Evolutionary conservation across 2,888 invertebrate genomes (phyloP).

Genomic region (Drosophila sordidula): DNA sequence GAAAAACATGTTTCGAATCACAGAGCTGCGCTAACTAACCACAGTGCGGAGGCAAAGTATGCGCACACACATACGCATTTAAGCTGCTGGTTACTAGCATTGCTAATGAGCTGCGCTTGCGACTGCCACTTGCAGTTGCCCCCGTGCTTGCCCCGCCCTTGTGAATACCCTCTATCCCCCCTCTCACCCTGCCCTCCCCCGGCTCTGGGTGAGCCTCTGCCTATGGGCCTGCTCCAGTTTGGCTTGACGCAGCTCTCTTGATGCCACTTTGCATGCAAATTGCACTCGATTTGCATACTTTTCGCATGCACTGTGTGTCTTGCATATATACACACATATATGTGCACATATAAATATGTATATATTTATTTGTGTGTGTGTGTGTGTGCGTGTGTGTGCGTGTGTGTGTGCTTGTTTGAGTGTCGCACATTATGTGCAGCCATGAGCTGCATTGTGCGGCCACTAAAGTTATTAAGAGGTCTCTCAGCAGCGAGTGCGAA

Average conservation of each 20-base stretch:
- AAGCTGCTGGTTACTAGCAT: conserved; percentile 28
- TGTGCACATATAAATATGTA: background rate
- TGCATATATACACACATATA: conserved; percentile 4
- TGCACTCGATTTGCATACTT: conserved; percentile 75
- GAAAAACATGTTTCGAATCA: conserved; percentile 18
- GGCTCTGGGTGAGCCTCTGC: background rate
- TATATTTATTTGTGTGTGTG: conserved; percentile 9
- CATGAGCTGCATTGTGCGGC: conserved; percentile 43
- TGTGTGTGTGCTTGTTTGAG: conserved; percentile 17
- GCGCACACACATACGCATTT: conserved; percentile 12
- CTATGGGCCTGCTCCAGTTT: conserved; percentile 39
- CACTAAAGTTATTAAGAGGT: conserved; percentile 47
- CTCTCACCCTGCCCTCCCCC: no score
- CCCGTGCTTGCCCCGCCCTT: background rate
- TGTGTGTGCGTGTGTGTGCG: conserved; percentile 16
- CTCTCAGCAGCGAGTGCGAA: background rate
- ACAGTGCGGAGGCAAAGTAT: conserved; percentile 40
- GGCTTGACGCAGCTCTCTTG: conserved; percentile 58
- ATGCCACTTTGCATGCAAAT: conserved; percentile 76
- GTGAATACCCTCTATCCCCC: background rate
- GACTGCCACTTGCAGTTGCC: conserved; percentile 19
- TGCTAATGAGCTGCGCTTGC: conserved; percentile 60
- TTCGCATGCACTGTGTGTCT: conserved; percentile 66
- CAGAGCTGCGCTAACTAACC: conserved; percentile 27
- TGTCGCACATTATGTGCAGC: conserved; percentile 61